Evolutionary conservation across 2,888 invertebrate genomes (phyloP).

Genomic region (Lysandra coridon): DNA sequence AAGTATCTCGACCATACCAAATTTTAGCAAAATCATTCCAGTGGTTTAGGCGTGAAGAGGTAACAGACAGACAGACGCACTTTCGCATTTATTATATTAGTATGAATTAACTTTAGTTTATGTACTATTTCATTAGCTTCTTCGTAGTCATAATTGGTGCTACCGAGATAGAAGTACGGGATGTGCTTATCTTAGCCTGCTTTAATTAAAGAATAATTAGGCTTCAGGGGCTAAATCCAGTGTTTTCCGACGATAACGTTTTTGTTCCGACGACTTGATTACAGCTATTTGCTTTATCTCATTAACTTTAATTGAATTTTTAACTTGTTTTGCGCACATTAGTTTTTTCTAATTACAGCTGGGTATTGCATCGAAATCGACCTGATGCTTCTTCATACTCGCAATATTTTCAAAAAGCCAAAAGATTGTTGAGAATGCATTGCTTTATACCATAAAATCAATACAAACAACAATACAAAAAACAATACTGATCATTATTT

Average conservation of each 20-base stretch:
- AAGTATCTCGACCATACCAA: too few species aligned
- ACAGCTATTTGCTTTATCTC: slow-evolving; percentile 37
- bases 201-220: slow-evolving; percentile 45
- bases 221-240: slow-evolving; percentile 39
- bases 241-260: slow-evolving; percentile 37
- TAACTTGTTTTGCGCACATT: slow-evolving; percentile 6
- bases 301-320: slow-evolving; percentile 32
- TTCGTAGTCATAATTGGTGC: slow-evolving; percentile 1
- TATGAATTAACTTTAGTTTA: neutral
- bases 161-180: neutral
- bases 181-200: slow-evolving; percentile 37
- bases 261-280: slow-evolving; percentile 35
- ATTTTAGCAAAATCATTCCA: too few species aligned
- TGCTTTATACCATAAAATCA: too few species aligned
- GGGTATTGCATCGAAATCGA: neutral
- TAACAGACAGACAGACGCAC: too few species aligned
- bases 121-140: neutral
- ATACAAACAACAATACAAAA: too few species aligned
- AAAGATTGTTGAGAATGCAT: too few species aligned
- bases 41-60: too few species aligned
- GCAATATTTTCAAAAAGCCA: neutral
- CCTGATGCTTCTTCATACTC: neutral
- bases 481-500: too few species aligned
- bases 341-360: slow-evolving; percentile 9
- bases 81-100: too few species aligned